Base-by-base conservation (phyloP, 1,140 invertebrate genomes). In the Hylaeus anthracinus region DNA sequence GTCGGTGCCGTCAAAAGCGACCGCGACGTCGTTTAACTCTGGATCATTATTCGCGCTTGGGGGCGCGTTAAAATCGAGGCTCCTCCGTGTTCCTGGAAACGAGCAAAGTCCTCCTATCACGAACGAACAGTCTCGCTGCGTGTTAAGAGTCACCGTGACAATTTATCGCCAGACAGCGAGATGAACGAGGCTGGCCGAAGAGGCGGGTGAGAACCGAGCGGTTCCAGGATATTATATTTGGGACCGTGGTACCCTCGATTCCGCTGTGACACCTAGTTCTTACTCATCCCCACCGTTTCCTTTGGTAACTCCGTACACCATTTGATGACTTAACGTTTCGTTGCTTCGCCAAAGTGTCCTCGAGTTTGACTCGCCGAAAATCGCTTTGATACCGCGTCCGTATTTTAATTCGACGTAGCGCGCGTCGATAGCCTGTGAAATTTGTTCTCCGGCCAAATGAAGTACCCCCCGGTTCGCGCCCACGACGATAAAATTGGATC, bases 401-500 rank as follows among this genome's bases (percentile, higher is more conserved):
- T 55, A 56, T 79, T 73, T 73, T 79, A 79, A 79, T 79, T 79
- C 53, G 60, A 72, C 63, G 61, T 41, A 10, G 51, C 6, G 56
- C 77, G 77, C 51, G 66, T 73, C 56, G 71, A 79, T 64, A 73
- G 61, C 51, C 70, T 61, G 77, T 79, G 77, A 79, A 79, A 73
- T 79, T 79, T 79, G 71, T 79, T 79, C 73, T 55, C 70, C 71
- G 5, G 26, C 37, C 61, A 51, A 53, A 12, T 6, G 56, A 15
- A 15, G 26, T 26, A 26, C 26, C 4, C 15, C 45, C 45, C 12
- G n/a, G 14, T 6, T n/a, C 37, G 55, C 26, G 26, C 12, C 39
- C 14, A 41, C 37, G 37, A 1, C 67, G 67, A 72, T 78, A 78
- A 78, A 78, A 71, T 78, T 78, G 39, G 48, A 72, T 72, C 37